phyloP scores from a whole-genome alignment of 2,888 invertebrate species.

The Rhorus exstirpatorius region DNA sequence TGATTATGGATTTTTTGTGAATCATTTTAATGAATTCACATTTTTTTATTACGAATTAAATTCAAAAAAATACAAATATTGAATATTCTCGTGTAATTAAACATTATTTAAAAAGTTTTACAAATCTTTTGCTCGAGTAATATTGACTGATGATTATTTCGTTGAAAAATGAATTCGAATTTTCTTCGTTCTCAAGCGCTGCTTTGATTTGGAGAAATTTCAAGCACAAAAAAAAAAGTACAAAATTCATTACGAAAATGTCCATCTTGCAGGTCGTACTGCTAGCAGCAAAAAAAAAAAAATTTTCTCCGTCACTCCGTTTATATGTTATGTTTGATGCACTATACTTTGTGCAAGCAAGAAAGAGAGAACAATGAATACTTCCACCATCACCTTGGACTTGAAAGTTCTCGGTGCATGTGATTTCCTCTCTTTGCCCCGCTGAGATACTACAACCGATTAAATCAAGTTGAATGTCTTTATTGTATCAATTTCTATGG shows the following conservation, averaged over 20 bases:
- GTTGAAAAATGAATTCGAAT: too few species aligned
- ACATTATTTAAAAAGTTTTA: too few species aligned
- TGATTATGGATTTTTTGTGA: too few species aligned
- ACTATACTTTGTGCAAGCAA: not conserved
- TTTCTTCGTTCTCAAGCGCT: not conserved
- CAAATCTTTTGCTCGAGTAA: too few species aligned
- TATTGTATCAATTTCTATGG: conserved; percentile 83
- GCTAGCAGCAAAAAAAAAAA: not conserved
- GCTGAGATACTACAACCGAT: conserved; percentile 77
- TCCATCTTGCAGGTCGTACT: not conserved
- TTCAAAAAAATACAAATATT: too few species aligned
- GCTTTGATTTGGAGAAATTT: not conserved
- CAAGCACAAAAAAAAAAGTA: not conserved
- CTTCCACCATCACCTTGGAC: conserved; percentile 8
- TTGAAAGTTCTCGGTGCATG: conserved; percentile 35
- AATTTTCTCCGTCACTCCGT: not conserved
- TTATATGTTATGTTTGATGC: not conserved
- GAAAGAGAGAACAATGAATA: not conserved
- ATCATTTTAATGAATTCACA: too few species aligned
- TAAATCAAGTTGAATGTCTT: conserved; percentile 85
- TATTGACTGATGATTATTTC: too few species aligned
- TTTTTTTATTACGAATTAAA: too few species aligned
- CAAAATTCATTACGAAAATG: not conserved
- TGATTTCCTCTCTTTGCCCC: not conserved
- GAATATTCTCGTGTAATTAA: too few species aligned